phyloP scores from a whole-genome alignment of 1,140 invertebrate genomes.

The Arctopsyche grandis region DNA sequence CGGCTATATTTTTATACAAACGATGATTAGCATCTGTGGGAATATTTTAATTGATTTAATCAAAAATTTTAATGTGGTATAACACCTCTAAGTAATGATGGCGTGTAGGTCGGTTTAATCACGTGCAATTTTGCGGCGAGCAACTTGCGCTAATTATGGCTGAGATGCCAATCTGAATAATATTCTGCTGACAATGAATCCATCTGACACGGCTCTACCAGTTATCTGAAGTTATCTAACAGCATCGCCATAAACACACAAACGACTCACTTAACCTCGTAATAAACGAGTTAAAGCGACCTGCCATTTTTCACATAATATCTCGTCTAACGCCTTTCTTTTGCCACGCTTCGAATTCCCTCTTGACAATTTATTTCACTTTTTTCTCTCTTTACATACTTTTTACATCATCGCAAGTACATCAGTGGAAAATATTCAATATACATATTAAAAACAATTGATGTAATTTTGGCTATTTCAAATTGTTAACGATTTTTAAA shows the following conservation, averaged over 20 bases:
- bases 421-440: neutral
- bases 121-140: too few relatives aligned
- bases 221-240: slow-evolving; percentile 31
- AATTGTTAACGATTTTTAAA: too few relatives aligned
- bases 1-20: too few relatives aligned
- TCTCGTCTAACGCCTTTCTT: slow-evolving; percentile 32
- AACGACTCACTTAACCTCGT: slow-evolving; percentile 30
- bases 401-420: neutral
- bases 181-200: slow-evolving; percentile 27
- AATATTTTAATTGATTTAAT: too few relatives aligned
- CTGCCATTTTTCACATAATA: slow-evolving; percentile 36
- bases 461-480: too few relatives aligned
- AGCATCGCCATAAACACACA: slow-evolving; percentile 9
- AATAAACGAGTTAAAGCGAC: slow-evolving; percentile 33
- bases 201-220: neutral
- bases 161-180: slow-evolving; percentile 30
- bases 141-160: too few relatives aligned
- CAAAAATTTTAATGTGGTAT: too few relatives aligned
- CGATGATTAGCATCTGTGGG: too few relatives aligned
- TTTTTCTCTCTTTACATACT: neutral
- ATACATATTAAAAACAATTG: too few relatives aligned
- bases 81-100: too few relatives aligned
- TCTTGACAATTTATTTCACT: slow-evolving; percentile 12
- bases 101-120: too few relatives aligned
- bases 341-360: neutral